A percentile compares a stretch with the other conserved stretches of the same genome.
Evolutionary conservation across 92 coral and sea anemone genomes (phyloP).

Genomic region (Ricordea florida): DNA sequence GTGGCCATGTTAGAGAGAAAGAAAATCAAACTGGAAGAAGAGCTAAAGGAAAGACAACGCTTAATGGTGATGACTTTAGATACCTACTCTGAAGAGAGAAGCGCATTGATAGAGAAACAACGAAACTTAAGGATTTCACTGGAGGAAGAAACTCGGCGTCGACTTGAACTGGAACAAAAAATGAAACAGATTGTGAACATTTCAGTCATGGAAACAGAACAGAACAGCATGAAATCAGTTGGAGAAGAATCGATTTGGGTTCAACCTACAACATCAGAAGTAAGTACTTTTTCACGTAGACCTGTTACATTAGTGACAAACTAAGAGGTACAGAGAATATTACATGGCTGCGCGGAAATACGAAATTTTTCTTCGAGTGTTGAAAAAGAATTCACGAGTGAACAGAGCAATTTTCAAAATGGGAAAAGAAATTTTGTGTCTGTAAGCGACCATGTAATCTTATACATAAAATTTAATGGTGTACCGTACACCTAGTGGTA

Average conservation of each 20-base stretch:
- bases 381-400: too few species aligned
- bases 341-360: too few species aligned
- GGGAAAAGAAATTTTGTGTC: too few species aligned
- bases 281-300: too few species aligned
- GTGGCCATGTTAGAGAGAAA: conserved; percentile 26
- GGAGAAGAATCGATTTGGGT: not conserved
- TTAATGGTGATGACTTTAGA: conserved; percentile 6
- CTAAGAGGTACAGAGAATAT: too few species aligned
- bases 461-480: too few species aligned
- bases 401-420: too few species aligned
- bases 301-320: too few species aligned
- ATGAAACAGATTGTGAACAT: conserved; percentile 35
- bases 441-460: too few species aligned
- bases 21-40: conserved; percentile 22
- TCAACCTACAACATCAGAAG: not conserved
- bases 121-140: conserved; percentile 30
- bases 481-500: too few species aligned
- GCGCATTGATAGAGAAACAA: conserved; percentile 14
- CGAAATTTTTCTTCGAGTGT: too few species aligned
- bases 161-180: conserved; percentile 36
- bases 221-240: not conserved
- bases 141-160: conserved; percentile 21
- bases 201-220: conserved; percentile 10
- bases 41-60: conserved; percentile 20
- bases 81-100: conserved; percentile 5